Percentiles rank a stretch among this genome's conserved stretches.
Evolutionary conservation across 2,113 vertebrate species (phyloP).

Genomic region (Cinclus mexicanus): DNA sequence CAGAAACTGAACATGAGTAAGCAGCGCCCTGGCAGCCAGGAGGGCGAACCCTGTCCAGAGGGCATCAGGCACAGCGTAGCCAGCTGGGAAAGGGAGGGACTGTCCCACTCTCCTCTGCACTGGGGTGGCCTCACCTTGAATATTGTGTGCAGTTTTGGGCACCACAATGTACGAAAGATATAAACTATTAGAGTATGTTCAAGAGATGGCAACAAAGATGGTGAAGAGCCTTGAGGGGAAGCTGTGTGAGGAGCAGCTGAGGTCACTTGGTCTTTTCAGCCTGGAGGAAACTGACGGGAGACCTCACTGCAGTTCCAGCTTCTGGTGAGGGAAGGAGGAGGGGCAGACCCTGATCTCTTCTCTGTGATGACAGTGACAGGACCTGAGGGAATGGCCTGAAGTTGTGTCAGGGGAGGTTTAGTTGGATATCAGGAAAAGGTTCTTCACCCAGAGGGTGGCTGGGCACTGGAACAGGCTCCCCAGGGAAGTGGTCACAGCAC

Average conservation of each 20-base stretch:
- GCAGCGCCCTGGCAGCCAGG: background rate
- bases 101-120: rapidly evolving
- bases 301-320: background rate
- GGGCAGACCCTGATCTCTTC: background rate
- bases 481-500: background rate
- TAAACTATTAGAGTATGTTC: background rate
- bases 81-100: background rate
- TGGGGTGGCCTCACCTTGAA: background rate
- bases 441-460: background rate
- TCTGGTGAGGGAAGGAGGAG: background rate
- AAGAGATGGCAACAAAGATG: background rate
- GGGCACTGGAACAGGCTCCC: background rate
- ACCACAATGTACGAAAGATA: background rate
- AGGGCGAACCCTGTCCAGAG: rapidly evolving
- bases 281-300: background rate
- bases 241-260: rapidly evolving
- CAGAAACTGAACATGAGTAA: background rate
- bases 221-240: background rate
- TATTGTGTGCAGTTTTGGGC: background rate
- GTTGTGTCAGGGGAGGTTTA: background rate
- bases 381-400: background rate
- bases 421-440: background rate
- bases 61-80: rapidly evolving
- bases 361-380: background rate
- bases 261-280: background rate